Conservation (phyloP, 2,797 vertebrate genomes). For the Hypotaenidia philippensis region DNA sequence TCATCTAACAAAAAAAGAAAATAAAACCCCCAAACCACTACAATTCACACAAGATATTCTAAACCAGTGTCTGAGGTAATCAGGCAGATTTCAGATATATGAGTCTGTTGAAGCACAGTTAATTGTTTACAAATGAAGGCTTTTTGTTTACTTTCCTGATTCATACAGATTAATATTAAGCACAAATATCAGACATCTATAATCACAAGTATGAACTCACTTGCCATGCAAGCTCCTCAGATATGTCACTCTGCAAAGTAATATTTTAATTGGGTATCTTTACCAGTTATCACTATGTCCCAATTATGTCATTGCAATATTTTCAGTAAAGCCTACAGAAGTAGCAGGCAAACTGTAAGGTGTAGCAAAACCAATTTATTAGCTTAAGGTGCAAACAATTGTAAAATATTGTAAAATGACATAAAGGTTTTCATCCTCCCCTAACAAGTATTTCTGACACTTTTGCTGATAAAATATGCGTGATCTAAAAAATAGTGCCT, state of each 20-base stretch:
- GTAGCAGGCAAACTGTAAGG: slow-evolving; percentile 53
- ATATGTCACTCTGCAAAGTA: slow-evolving; percentile 66
- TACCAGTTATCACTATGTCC: slow-evolving; percentile 64
- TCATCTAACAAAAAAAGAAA: not conserved
- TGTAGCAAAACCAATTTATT: slow-evolving; percentile 64
- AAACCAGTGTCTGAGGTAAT: not conserved
- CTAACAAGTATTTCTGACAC: slow-evolving; percentile 53
- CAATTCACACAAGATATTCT: not conserved
- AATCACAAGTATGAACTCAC: slow-evolving; percentile 47
- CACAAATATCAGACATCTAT: slow-evolving; percentile 57
- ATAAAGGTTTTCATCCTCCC: slow-evolving; percentile 45
- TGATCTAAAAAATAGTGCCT: slow-evolving; percentile 45
- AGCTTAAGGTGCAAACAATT: slow-evolving; percentile 55
- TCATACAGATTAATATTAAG: slow-evolving; percentile 55
- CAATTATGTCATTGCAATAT: slow-evolving; percentile 67
- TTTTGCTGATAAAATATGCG: slow-evolving; percentile 53
- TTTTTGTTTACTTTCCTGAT: slow-evolving; percentile 66
- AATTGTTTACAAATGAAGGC: slow-evolving; percentile 59
- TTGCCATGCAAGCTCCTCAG: slow-evolving; percentile 59
- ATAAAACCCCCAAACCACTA: not conserved
- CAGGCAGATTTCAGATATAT: not conserved
- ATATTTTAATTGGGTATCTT: slow-evolving; percentile 71
- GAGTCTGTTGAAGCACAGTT: not conserved
- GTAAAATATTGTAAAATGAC: slow-evolving; percentile 54
- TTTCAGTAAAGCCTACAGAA: slow-evolving; percentile 59